phyloP scores from a whole-genome alignment of 2,888 invertebrate species.

The Bimastos eiseni region DNA sequence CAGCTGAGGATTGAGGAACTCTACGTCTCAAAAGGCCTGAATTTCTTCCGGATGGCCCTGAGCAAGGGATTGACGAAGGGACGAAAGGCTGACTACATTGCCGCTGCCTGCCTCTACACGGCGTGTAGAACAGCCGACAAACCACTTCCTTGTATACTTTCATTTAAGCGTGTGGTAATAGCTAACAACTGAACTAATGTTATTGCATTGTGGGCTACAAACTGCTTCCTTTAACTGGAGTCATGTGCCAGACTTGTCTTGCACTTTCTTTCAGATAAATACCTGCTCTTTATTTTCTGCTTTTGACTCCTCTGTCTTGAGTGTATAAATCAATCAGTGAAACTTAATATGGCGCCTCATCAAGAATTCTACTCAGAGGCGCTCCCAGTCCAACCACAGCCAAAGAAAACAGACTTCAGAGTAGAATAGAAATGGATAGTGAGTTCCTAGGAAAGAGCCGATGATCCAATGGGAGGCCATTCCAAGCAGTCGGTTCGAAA shows the following conservation, averaged over 20 bases:
- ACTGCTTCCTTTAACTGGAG: background rate
- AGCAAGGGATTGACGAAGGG: slow-evolving; percentile 75
- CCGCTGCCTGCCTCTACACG: slow-evolving; percentile 95
- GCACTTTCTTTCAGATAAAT: no score
- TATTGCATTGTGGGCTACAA: background rate
- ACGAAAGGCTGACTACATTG: slow-evolving; percentile 83
- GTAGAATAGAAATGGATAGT: no score
- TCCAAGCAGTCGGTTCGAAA: no score
- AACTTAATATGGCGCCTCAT: no score
- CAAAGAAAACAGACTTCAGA: no score
- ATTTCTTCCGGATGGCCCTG: slow-evolving; percentile 64
- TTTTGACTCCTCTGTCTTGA: no score
- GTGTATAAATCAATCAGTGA: no score
- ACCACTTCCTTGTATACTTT: slow-evolving; percentile 29
- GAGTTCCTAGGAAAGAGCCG: no score
- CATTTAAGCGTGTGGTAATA: background rate
- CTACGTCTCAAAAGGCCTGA: slow-evolving; percentile 84
- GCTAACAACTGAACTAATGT: background rate
- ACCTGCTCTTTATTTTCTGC: no score
- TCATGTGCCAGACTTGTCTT: background rate
- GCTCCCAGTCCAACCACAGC: no score
- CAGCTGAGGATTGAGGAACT: slow-evolving; percentile 85
- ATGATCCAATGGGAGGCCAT: no score
- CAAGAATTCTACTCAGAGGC: no score
- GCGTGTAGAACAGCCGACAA: slow-evolving; percentile 90